Conservation (phyloP, 2,113 vertebrate genomes). For the Chionis minor region DNA sequence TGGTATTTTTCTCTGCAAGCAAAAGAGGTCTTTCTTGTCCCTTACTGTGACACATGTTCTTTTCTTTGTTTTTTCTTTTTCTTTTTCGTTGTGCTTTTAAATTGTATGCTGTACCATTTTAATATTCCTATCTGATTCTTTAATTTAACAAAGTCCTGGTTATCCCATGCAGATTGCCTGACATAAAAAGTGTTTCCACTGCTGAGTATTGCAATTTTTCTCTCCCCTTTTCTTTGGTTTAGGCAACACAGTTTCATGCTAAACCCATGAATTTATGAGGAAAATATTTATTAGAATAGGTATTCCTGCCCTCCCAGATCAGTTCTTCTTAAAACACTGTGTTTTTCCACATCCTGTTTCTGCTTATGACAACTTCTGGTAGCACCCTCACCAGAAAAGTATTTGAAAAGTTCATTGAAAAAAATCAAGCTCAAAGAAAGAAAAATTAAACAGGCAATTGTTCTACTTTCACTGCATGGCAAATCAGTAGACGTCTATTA, state of each 20-base stretch:
- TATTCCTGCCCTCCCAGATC: background rate
- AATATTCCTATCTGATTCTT: slow-evolving; percentile 29
- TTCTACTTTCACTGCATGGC: background rate
- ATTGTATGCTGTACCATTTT: background rate
- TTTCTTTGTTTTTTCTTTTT: background rate
- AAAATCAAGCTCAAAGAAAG: background rate
- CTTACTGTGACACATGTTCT: background rate
- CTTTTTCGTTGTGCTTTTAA: background rate
- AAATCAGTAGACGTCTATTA: background rate
- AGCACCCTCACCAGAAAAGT: accelerated
- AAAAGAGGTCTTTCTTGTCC: slow-evolving; percentile 40
- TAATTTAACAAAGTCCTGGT: slow-evolving; percentile 5
- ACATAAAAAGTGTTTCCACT: background rate
- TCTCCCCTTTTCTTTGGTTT: background rate
- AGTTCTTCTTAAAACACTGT: background rate
- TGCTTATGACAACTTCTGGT: background rate
- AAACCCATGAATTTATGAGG: background rate
- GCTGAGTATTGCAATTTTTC: background rate
- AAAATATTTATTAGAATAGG: background rate
- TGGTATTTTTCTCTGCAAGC: slow-evolving; percentile 17
- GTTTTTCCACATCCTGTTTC: background rate
- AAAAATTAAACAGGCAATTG: background rate
- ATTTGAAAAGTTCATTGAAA: background rate
- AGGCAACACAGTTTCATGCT: background rate
- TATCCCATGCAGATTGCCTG: background rate